phyloP scores from a whole-genome alignment of 2,797 vertebrate genomes.

The Microchirus variegatus region DNA sequence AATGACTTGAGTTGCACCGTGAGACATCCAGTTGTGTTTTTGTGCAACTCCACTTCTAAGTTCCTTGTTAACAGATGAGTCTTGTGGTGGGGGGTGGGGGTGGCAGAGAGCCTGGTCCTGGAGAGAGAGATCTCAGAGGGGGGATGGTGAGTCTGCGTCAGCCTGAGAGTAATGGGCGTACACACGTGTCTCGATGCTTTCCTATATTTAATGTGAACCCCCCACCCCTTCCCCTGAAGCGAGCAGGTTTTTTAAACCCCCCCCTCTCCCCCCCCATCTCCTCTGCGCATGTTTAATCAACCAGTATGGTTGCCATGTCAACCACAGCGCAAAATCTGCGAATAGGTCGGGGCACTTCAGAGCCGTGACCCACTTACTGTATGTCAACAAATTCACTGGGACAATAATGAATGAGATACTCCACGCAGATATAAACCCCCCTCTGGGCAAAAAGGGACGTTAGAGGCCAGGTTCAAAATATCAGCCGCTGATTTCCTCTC shows the following conservation, averaged over 20 bases:
- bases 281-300: conserved; percentile 92
- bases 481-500: conserved; percentile 53
- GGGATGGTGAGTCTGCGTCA: conserved; percentile 64
- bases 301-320: conserved; percentile 93
- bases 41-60: conserved; percentile 33
- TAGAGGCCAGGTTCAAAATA: conserved; percentile 70
- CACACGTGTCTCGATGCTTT: conserved; percentile 57
- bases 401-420: conserved; percentile 87
- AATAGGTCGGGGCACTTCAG: conserved; percentile 87
- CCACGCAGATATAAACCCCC: conserved; percentile 79
- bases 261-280: conserved; percentile 54
- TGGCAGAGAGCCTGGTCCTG: conserved; percentile 34
- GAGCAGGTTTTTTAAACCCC: conserved; percentile 68
- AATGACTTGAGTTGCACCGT: conserved; percentile 13
- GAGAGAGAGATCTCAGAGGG: conserved; percentile 37
- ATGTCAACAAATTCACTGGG: conserved; percentile 93
- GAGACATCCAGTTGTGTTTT: conserved; percentile 32
- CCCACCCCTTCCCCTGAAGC: conserved; percentile 50
- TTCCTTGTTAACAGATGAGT: conserved; percentile 38
- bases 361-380: conserved; percentile 96
- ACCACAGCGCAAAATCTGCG: conserved; percentile 86
- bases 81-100: conserved; percentile 18
- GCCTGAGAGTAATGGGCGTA: conserved; percentile 60
- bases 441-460: conserved; percentile 61
- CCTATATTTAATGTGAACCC: conserved; percentile 37